Base-by-base conservation (phyloP, 2,113 vertebrate species). In the Paralichthys olivaceus region DNA sequence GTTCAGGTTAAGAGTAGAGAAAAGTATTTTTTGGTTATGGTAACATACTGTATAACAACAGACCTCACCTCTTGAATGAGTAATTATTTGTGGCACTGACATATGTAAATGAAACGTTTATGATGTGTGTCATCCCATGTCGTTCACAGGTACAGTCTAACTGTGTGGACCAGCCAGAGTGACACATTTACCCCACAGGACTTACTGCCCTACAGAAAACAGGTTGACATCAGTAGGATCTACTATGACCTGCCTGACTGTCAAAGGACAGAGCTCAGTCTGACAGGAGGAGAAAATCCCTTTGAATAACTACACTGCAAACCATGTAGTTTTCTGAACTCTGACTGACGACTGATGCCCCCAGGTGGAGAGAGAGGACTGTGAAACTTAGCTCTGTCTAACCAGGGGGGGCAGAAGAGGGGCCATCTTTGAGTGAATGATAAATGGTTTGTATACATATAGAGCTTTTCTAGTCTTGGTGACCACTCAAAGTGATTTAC, bases 171-270 rank as follows among this genome's bases (percentile, higher is more conserved):
- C 7, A 94, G 94, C 62, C 95, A 92, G 57, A 76, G 88, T 17
- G 97, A 99, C 58, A 1, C 69, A 8, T 93, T 96, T 51, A 85
- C 91, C 11, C 66, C 92, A 23, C 93, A 96, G 89, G 96, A 98
- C 83, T 79, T 98, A 29, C 91, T 96, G 51, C 90, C 79, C 53
- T 95, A 96, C 91, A 94, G 96, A 74, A 83, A 93, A n/a, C 78
- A 81, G 37, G 92, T 96, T 73, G 94, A 94, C 79, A 92, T 90
- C 83, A 95, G 86, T 32, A 94, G 90, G 67, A 92, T 98, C 86
- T 99, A 96, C 86, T 98, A 96, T 22, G 98, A 99, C 89, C 90
- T 99, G 51, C 93, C 93, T 2, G 96, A 97, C 49, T 91, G 93
- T 53, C 93, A 95, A 23, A 94, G 94, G 56, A 79, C 87, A 40